Evolutionary conservation across 37 sponge, comb jelly and placozoan species (phyloP).

Genomic region (Amphimedon queenslandica): DNA sequence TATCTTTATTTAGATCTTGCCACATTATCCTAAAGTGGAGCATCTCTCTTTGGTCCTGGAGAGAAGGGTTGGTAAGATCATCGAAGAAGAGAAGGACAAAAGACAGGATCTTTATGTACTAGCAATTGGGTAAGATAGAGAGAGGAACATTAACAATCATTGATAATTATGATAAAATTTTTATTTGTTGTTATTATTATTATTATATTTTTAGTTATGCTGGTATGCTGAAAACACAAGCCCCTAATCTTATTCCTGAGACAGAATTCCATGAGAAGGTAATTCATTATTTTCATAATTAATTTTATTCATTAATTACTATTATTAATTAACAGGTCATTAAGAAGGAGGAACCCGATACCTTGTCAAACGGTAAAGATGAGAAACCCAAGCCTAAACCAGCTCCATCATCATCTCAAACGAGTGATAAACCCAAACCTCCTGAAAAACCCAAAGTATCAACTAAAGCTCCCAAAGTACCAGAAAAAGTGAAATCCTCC

Average conservation of each 20-base stretch:
- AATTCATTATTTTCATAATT: too few relatives aligned
- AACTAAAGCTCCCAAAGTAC: too few relatives aligned
- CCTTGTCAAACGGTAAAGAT: too few relatives aligned
- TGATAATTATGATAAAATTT: not conserved
- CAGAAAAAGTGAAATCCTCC: not conserved
- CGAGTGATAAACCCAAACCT: too few relatives aligned
- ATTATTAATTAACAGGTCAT: too few relatives aligned
- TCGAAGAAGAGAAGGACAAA: conserved; percentile 96
- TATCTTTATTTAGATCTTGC: conserved; percentile 62
- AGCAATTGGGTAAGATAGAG: conserved; percentile 71
- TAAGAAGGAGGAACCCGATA: too few relatives aligned
- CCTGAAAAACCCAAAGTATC: too few relatives aligned
- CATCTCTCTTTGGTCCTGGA: conserved; percentile 86
- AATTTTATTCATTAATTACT: too few relatives aligned
- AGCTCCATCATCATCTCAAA: too few relatives aligned
- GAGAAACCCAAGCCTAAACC: too few relatives aligned
- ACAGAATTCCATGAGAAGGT: conserved; percentile 87
- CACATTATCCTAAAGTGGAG: conserved; percentile 86
- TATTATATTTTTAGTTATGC: conserved; percentile 61
- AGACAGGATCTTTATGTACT: conserved; percentile 86
- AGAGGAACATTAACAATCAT: not conserved
- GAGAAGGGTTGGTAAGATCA: conserved; percentile 87
- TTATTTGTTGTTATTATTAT: not conserved
- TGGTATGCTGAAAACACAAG: conserved; percentile 81
- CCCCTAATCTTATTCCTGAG: conserved; percentile 76